phyloP scores from a whole-genome alignment of 1,140 invertebrate species.

The Drosophila ercepeae region DNA sequence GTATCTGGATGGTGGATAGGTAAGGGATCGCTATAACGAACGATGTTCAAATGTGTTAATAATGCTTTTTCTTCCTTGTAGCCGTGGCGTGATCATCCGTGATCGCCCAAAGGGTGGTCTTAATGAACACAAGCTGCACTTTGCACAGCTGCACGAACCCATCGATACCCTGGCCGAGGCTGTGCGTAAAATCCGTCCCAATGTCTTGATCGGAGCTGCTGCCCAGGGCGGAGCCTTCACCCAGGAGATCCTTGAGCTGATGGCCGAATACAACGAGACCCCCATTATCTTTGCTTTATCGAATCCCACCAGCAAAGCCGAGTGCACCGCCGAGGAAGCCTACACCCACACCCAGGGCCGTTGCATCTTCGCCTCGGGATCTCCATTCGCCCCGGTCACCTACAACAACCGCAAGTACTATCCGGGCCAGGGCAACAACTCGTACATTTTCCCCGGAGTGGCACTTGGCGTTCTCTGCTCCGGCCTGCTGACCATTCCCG shows the following conservation, averaged over 20 bases:
- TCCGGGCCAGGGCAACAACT: constrained; percentile 98
- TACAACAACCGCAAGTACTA: constrained; percentile 90
- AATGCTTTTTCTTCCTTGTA: constrained; percentile 88
- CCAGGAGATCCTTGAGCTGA: constrained; percentile 91
- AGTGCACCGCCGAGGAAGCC: constrained; percentile 98
- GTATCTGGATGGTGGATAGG: constrained; percentile 84
- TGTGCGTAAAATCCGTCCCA: constrained; percentile 91
- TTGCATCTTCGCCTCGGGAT: constrained; percentile 96
- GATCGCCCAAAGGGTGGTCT: constrained; percentile 87
- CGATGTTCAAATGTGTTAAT: too few species aligned
- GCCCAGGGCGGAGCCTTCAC: constrained; percentile 95
- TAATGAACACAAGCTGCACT: constrained; percentile 90
- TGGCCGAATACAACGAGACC: constrained; percentile 88
- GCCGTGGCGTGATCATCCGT: constrained; percentile 90
- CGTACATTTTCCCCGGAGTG: constrained; percentile 98
- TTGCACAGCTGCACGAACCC: constrained; percentile 91
- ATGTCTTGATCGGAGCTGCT: constrained; percentile 95
- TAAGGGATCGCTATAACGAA: too few species aligned
- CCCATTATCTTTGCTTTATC: constrained; percentile 96
- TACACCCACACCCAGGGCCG: constrained; percentile 90
- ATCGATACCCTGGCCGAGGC: constrained; percentile 91
- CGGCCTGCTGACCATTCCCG: constrained; percentile 93
- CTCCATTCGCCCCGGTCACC: constrained; percentile 93
- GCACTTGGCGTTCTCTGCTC: constrained; percentile 93
- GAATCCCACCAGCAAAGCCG: constrained; percentile 98